These are phyloP conservation scores for Ellobium chinense DNA, from an alignment of 2,888 invertebrate species.

Conservation along the genomic window DNA sequence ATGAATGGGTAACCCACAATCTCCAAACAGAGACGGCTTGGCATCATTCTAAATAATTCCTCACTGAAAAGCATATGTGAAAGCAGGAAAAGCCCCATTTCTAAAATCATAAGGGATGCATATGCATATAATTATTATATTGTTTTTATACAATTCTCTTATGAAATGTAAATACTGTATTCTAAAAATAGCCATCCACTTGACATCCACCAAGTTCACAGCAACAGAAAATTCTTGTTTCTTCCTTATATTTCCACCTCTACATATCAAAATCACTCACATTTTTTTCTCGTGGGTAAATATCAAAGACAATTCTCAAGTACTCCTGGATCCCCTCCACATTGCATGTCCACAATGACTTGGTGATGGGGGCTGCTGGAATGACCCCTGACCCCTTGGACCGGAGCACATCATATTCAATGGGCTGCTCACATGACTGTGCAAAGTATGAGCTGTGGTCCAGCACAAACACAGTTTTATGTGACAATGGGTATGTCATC, in stretches of 20 bases:
- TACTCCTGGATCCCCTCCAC: constrained; percentile 98
- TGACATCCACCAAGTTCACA: too few relatives aligned
- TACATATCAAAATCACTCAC: constrained; percentile 50
- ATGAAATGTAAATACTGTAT: neutral
- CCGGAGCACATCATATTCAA: constrained; percentile 89
- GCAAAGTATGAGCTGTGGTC: constrained; percentile 96
- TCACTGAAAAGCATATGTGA: too few relatives aligned
- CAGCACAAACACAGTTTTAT: constrained; percentile 97
- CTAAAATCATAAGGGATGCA: too few relatives aligned
- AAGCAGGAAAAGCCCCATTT: too few relatives aligned
- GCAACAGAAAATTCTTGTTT: too few relatives aligned
- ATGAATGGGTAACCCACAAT: too few relatives aligned
- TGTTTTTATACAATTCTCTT: too few relatives aligned
- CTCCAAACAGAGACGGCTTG: too few relatives aligned
- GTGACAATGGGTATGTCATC: constrained; percentile 77
- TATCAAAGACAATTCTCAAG: constrained; percentile 96
- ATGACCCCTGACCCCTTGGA: constrained; percentile 82
- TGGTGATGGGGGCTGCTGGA: constrained; percentile 89
- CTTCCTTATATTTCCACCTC: too few relatives aligned
- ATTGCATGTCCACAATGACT: constrained; percentile 97
- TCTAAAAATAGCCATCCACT: neutral
- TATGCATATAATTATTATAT: too few relatives aligned
- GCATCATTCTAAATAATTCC: too few relatives aligned
- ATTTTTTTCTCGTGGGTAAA: constrained; percentile 87
- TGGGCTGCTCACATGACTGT: constrained; percentile 88